Conservation (phyloP, 2,888 invertebrate species). For the Tetranychus truncatus region DNA sequence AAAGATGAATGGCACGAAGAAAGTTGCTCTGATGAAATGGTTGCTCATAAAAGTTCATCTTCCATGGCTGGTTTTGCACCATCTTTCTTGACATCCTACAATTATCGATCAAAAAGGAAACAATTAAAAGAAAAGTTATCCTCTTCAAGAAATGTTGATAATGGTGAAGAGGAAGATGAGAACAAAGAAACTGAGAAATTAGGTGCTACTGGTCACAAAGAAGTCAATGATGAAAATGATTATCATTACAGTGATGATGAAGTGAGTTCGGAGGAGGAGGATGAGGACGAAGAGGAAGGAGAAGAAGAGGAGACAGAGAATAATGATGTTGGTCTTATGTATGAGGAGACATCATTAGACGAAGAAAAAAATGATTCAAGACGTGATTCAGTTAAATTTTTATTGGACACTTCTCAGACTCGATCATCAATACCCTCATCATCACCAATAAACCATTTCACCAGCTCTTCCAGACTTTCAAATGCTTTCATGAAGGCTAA, state of each 20-base stretch:
- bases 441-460: not conserved
- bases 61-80: not conserved
- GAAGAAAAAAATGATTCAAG: not conserved
- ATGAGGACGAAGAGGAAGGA: no score
- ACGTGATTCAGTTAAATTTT: not conserved
- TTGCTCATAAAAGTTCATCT: not conserved
- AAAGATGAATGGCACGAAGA: conserved; percentile 16
- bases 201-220: not conserved
- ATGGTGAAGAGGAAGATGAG: not conserved
- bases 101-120: conserved; percentile 1
- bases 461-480: not conserved
- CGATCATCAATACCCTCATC: not conserved
- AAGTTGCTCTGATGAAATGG: not conserved
- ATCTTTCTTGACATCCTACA: not conserved
- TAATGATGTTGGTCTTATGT: not conserved
- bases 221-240: not conserved
- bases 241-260: not conserved
- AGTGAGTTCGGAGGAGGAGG: no score
- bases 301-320: not conserved
- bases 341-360: not conserved
- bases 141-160: not conserved
- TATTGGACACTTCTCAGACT: not conserved
- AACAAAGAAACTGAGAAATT: not conserved
- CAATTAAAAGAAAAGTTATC: not conserved
- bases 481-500: conserved; percentile 6